A percentile compares a stretch with the other conserved stretches of the same genome.
phyloP scores from a whole-genome alignment of 2,888 invertebrate genomes.

The Perithous albicinctus region DNA sequence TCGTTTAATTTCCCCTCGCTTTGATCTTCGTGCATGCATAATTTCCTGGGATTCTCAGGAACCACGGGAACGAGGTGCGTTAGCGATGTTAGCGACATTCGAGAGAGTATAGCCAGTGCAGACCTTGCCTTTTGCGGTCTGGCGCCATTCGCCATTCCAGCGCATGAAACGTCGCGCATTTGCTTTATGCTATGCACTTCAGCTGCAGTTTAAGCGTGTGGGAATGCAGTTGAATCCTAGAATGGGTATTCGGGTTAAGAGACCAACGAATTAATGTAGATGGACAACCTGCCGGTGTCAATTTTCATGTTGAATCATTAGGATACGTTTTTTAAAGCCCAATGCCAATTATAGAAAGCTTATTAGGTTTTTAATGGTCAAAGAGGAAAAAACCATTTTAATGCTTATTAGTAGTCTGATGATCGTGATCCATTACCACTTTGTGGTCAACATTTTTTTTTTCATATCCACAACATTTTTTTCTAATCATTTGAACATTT shows the following conservation, averaged over 20 bases:
- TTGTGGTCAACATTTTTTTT: no score
- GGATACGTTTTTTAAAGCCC: neutral
- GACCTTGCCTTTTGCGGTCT: slow-evolving; percentile 70
- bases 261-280: slow-evolving; percentile 73
- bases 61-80: slow-evolving; percentile 24
- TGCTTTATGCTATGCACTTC: slow-evolving; percentile 15
- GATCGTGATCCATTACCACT: no score
- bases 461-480: no score
- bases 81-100: slow-evolving; percentile 38
- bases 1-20: slow-evolving; percentile 17
- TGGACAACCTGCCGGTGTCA: slow-evolving; percentile 65
- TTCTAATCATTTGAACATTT: no score
- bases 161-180: slow-evolving; percentile 52
- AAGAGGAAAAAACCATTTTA: neutral
- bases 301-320: slow-evolving; percentile 74
- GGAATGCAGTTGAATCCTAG: slow-evolving; percentile 63
- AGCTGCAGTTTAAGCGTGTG: neutral
- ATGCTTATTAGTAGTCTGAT: neutral
- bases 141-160: slow-evolving; percentile 66
- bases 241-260: slow-evolving; percentile 76
- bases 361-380: neutral
- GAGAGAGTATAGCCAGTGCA: slow-evolving; percentile 42
- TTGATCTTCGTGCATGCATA: slow-evolving; percentile 27
- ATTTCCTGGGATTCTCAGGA: slow-evolving; percentile 20
- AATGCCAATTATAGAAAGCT: neutral